phyloP scores from a whole-genome alignment of 2,113 vertebrate genomes.

The Pomatostomus ruficeps region DNA sequence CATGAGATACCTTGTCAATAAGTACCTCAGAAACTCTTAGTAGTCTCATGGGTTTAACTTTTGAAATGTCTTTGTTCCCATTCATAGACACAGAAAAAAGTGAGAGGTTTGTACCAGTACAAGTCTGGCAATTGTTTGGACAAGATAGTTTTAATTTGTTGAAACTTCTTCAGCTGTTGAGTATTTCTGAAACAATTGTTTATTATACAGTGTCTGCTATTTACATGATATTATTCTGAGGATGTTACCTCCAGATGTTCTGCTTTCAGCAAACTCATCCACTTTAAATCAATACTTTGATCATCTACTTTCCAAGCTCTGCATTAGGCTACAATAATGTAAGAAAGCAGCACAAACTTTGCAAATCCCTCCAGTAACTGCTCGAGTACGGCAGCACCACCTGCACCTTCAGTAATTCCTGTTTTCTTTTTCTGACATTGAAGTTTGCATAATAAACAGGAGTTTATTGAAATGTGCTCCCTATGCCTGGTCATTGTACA shows the following conservation, averaged over 20 bases:
- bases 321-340: neutral
- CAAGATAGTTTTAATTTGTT: neutral
- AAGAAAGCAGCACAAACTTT: slow-evolving; percentile 10
- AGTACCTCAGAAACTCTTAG: neutral
- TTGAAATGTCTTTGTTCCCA: neutral
- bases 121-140: neutral
- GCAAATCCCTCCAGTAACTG: neutral
- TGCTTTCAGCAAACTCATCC: neutral
- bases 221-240: neutral
- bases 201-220: neutral
- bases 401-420: neutral
- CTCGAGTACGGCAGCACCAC: neutral
- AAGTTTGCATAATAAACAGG: neutral
- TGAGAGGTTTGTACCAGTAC: neutral
- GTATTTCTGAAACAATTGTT: neutral
- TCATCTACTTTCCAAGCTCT: neutral
- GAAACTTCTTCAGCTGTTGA: neutral
- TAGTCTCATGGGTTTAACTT: neutral
- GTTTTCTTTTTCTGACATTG: neutral
- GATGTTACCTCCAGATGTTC: neutral
- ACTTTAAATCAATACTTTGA: neutral
- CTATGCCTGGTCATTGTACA: neutral
- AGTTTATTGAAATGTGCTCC: neutral
- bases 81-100: neutral
- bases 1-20: neutral